Conservation (phyloP, 2,888 invertebrate genomes). For the Epirrita christyi region DNA sequence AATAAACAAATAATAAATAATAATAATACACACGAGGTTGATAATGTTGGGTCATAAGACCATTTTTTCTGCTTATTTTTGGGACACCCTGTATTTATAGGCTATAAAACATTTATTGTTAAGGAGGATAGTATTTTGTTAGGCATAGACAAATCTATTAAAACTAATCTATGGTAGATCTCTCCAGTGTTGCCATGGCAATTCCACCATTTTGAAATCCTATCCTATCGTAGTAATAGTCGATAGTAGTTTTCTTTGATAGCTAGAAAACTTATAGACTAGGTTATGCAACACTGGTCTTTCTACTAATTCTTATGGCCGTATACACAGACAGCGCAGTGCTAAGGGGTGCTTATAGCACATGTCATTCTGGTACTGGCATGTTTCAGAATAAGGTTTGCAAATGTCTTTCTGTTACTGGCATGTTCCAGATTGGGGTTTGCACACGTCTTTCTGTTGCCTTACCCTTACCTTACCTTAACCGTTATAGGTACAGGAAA, state of each 20-base stretch:
- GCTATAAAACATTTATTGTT: not conserved
- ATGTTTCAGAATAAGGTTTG: too few species aligned
- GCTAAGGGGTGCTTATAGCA: too few species aligned
- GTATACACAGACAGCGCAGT: not conserved
- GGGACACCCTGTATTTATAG: not conserved
- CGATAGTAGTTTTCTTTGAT: conserved; percentile 23
- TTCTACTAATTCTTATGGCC: conserved; percentile 1
- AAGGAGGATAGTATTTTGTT: conserved; percentile 50
- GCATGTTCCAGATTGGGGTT: too few species aligned
- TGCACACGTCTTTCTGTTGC: too few species aligned
- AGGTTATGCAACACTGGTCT: conserved; percentile 8
- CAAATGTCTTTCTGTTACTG: too few species aligned
- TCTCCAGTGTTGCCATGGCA: conserved; percentile 66
- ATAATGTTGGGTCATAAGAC: too few species aligned
- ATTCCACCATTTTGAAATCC: conserved; percentile 9
- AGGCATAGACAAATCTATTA: conserved; percentile 54
- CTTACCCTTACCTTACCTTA: too few species aligned
- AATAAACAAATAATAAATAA: too few species aligned
- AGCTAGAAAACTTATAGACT: conserved; percentile 17
- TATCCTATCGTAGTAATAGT: conserved; percentile 13
- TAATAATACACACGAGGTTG: too few species aligned
- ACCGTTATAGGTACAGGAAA: too few species aligned
- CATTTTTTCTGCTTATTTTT: not conserved
- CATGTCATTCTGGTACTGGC: too few species aligned
- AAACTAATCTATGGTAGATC: conserved; percentile 57